These are phyloP conservation scores for Baronia brevicornis DNA, from an alignment of 2,888 invertebrate genomes.

Conservation along the genomic window DNA sequence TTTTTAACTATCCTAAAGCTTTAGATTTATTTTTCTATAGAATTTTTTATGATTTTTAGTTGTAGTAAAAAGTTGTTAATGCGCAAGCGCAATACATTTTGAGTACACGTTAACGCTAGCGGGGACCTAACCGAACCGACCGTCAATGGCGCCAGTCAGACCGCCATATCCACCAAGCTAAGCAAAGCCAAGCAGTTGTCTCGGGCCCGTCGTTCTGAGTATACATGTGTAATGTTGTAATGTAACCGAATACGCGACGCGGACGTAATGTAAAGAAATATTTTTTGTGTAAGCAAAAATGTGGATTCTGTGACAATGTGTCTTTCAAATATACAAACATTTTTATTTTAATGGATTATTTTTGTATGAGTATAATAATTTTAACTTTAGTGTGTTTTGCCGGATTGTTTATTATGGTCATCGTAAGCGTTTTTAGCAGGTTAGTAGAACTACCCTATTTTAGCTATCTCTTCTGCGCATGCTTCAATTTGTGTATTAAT, in stretches of 20 bases:
- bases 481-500: constrained; percentile 8
- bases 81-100: constrained; percentile 22
- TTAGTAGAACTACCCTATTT: constrained; percentile 33
- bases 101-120: no score
- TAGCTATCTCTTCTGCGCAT: constrained; percentile 13
- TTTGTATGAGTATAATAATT: constrained; percentile 24
- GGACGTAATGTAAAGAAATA: constrained; percentile 29
- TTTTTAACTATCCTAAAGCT: no score
- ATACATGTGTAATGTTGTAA: constrained; percentile 36
- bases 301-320: constrained; percentile 62
- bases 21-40: not conserved
- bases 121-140: constrained; percentile 24
- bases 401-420: constrained; percentile 72
- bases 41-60: no score
- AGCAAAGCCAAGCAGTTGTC: constrained; percentile 50
- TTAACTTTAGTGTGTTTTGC: constrained; percentile 25
- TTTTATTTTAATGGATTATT: constrained; percentile 46
- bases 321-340: constrained; percentile 36
- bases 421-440: constrained; percentile 73
- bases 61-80: constrained; percentile 26
- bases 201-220: constrained; percentile 32
- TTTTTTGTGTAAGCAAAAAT: constrained; percentile 37
- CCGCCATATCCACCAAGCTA: constrained; percentile 30
- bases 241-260: constrained; percentile 35
- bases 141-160: constrained; percentile 33